phyloP scores from a whole-genome alignment of 1,140 invertebrate genomes.

The Zophobas morio region DNA sequence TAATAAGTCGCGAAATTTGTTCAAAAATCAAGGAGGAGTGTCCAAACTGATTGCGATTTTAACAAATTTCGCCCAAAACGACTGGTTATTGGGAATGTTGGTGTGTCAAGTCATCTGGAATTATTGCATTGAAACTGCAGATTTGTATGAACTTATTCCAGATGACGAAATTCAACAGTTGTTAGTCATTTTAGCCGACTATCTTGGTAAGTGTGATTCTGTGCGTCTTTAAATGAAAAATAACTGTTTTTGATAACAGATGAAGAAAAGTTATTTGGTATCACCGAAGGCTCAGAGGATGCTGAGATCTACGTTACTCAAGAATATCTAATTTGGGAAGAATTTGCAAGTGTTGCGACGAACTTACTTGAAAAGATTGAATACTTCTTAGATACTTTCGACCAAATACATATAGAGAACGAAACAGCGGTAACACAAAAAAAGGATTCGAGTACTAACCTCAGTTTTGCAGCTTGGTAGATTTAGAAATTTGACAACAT shows the following conservation, averaged over 20 bases:
- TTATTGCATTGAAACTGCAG: slow-evolving; percentile 74
- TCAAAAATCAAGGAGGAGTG: slow-evolving; percentile 68
- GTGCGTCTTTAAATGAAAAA: slow-evolving; percentile 35
- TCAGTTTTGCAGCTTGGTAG: slow-evolving; percentile 66
- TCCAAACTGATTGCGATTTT: slow-evolving; percentile 72
- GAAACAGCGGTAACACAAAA: slow-evolving; percentile 39
- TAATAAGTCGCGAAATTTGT: slow-evolving; percentile 70
- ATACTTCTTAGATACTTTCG: slow-evolving; percentile 65
- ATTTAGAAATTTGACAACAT: slow-evolving; percentile 19
- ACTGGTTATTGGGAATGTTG: slow-evolving; percentile 75
- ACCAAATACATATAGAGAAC: slow-evolving; percentile 58
- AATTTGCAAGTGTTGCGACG: slow-evolving; percentile 76
- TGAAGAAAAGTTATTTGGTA: slow-evolving; percentile 69
- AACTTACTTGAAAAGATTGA: slow-evolving; percentile 73
- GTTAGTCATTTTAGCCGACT: slow-evolving; percentile 72
- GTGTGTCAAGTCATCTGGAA: slow-evolving; percentile 82
- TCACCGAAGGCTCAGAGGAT: slow-evolving; percentile 63
- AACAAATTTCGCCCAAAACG: slow-evolving; percentile 71
- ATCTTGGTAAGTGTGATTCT: slow-evolving; percentile 68
- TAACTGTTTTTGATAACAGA: slow-evolving; percentile 58
- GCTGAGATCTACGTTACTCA: slow-evolving; percentile 62
- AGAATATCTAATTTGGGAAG: slow-evolving; percentile 73
- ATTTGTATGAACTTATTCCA: slow-evolving; percentile 69
- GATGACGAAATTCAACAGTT: slow-evolving; percentile 72
- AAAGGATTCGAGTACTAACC: slow-evolving; percentile 63